A percentile compares a stretch with the other conserved stretches of the same genome.
These are phyloP conservation scores for Ferdinandea cuprea DNA, from an alignment of 2,888 invertebrate species.

Conservation along the genomic window DNA sequence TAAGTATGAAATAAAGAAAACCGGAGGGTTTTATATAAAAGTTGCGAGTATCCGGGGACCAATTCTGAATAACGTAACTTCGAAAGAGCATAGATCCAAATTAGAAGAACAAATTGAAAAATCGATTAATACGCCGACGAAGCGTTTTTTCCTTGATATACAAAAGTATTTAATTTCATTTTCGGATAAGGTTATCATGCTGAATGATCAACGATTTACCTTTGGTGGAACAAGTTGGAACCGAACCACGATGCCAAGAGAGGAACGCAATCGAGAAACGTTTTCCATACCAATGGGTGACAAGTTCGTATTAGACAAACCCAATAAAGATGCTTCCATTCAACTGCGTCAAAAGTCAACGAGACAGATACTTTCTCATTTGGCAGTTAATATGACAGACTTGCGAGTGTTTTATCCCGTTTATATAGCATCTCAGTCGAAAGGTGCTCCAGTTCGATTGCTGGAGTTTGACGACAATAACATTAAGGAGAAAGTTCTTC, in stretches of 20 bases:
- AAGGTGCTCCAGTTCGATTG: slow-evolving; percentile 4
- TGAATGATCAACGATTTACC: slow-evolving; percentile 20
- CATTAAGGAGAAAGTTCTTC: background rate
- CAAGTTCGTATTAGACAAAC: slow-evolving; percentile 15
- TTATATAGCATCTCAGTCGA: slow-evolving; percentile 7
- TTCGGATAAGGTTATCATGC: background rate
- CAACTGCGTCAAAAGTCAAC: background rate
- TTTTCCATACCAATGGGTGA: slow-evolving; percentile 5
- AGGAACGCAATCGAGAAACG: background rate
- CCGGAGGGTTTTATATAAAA: slow-evolving; percentile 11
- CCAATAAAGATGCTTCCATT: background rate
- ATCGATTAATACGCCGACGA: slow-evolving; percentile 2
- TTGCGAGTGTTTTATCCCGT: slow-evolving; percentile 33
- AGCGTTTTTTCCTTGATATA: slow-evolving; percentile 8
- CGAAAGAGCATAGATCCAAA: background rate
- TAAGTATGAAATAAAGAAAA: slow-evolving; percentile 5
- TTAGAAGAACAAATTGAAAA: background rate
- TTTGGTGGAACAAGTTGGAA: slow-evolving; percentile 34
- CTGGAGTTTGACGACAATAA: background rate
- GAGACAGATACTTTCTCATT: background rate
- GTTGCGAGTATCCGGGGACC: slow-evolving; percentile 7
- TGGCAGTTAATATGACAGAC: slow-evolving; percentile 20
- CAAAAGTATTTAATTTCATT: slow-evolving; percentile 33
- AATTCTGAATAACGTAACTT: background rate
- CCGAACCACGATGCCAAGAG: background rate